Percentiles rank a stretch among this genome's conserved stretches.
phyloP scores from a whole-genome alignment of 2,797 vertebrate genomes.

The Clarias platycephalus region DNA sequence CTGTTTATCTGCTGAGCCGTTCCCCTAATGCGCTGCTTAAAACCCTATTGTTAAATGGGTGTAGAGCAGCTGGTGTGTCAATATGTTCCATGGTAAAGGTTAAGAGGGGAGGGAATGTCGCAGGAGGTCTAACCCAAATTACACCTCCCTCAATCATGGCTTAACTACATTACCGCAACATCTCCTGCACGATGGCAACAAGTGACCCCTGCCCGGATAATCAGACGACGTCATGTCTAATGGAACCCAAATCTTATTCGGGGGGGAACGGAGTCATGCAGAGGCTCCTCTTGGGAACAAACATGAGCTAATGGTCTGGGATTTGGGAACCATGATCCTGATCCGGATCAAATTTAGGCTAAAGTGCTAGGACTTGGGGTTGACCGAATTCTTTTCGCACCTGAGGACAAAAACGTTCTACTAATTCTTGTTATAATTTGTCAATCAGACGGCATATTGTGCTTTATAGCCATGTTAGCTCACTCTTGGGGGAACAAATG shows the following conservation, averaged over 20 bases:
- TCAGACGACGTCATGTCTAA: constrained; percentile 32
- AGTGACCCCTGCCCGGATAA: constrained; percentile 39
- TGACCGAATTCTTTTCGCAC: constrained; percentile 6
- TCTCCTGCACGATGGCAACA: constrained; percentile 34
- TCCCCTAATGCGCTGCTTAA: constrained; percentile 16
- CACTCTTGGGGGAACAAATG: neutral
- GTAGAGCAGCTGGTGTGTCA: constrained; percentile 56
- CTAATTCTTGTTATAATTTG: neutral
- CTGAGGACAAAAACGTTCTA: too few relatives aligned
- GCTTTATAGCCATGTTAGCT: neutral
- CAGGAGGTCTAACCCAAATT: constrained; percentile 41
- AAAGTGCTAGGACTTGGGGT: neutral
- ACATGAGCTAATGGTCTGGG: constrained; percentile 35
- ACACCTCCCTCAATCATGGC: constrained; percentile 29
- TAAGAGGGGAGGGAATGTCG: constrained; percentile 2
- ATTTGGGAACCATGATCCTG: constrained; percentile 30
- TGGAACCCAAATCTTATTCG: constrained; percentile 53
- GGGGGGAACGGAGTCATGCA: constrained; percentile 1
- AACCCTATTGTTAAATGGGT: constrained; percentile 51
- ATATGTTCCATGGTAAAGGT: constrained; percentile 30
- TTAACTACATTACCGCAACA: constrained; percentile 50
- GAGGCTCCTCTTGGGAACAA: constrained; percentile 31
- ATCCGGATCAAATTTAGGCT: constrained; percentile 11
- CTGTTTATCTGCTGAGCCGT: constrained; percentile 15
- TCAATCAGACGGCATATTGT: neutral